Percentiles rank a stretch among this genome's conserved stretches.
These are phyloP conservation scores for Arnoldichthys spilopterus DNA, from an alignment of 2,797 vertebrate genomes.

Conservation along the genomic window DNA sequence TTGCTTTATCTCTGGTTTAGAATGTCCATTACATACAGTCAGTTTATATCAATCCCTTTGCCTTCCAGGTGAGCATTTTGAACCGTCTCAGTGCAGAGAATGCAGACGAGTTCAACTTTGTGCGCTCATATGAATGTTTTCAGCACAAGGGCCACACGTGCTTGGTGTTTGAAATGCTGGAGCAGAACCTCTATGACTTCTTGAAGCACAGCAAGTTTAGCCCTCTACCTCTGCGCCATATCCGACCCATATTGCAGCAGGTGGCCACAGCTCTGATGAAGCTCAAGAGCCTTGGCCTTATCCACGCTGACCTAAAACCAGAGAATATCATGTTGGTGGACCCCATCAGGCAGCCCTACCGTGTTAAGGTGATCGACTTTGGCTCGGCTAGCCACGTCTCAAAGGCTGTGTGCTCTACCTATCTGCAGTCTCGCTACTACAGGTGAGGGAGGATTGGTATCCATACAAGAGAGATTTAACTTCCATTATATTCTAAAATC, in stretches of 20 bases:
- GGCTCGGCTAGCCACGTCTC: conserved; percentile 98
- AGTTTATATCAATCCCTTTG: neutral
- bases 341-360: conserved; percentile 92
- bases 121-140: conserved; percentile 97
- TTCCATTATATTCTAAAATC: no score
- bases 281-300: conserved; percentile 94
- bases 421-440: conserved; percentile 98
- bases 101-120: conserved; percentile 97
- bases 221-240: conserved; percentile 88
- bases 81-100: conserved; percentile 96
- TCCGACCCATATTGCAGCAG: conserved; percentile 82
- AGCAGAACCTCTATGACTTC: conserved; percentile 99
- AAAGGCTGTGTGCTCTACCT: conserved; percentile 97
- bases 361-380: conserved; percentile 99
- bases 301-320: conserved; percentile 97
- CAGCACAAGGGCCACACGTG: conserved; percentile 99
- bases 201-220: conserved; percentile 99
- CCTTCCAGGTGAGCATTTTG: conserved; percentile 89
- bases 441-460: conserved; percentile 80
- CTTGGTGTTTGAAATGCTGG: conserved; percentile 98
- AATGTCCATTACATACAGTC: neutral
- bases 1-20: neutral
- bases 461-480: no score
- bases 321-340: conserved; percentile 99
- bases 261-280: conserved; percentile 98